Evolutionary conservation across 2,113 vertebrate species (phyloP), one percentile per base, ranked within the genome.

Genomic region (Nicator chloris): DNA sequence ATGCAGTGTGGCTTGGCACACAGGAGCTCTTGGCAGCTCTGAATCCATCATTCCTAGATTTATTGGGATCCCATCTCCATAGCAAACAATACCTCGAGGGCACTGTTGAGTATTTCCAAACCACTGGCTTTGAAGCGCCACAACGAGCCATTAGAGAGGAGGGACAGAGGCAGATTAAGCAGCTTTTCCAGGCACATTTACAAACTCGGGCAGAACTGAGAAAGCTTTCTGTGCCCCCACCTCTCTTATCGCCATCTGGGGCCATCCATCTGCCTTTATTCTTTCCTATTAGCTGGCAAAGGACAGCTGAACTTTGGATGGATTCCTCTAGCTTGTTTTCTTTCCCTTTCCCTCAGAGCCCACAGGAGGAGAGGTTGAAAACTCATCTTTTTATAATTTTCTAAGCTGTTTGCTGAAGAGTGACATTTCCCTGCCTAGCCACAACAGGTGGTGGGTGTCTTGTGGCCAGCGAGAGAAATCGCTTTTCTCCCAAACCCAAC

Each of bases 201-300:
- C 37, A 18, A 39, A 22, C n/a, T 53, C n/a, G 9, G 45, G 24
- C 33, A 59, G 47, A 85, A 42, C 31, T 39, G 37, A 53, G 54
- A 85, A 47, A 50, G 30, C 33, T 53, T 72, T 60, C 40, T 0
- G 0, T 65, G n/a, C 4, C 35, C 20, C 27, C 35, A 37, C 4
- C 35, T 60, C 59, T 54, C 5, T 5, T 45, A 65, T 22, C 2
- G 6, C 47, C 51, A 53, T 22, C 35, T 10, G 13, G 23, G 47
- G 78, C 11, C 2, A 1, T 47, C 56, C 8, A 1, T 26, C n/a
- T 73, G 26, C 27, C 45, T 69, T 68, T 27, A 37, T 39, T 59
- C 70, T 75, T 53, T n/a, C 14, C 42, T 61, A 4, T 47, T 39
- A 66, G 24, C 40, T 47, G 56, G 73, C 21, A 44, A 56, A 84